phyloP scores from a whole-genome alignment of 2,113 vertebrate species.

The Fukomys damarensis region DNA sequence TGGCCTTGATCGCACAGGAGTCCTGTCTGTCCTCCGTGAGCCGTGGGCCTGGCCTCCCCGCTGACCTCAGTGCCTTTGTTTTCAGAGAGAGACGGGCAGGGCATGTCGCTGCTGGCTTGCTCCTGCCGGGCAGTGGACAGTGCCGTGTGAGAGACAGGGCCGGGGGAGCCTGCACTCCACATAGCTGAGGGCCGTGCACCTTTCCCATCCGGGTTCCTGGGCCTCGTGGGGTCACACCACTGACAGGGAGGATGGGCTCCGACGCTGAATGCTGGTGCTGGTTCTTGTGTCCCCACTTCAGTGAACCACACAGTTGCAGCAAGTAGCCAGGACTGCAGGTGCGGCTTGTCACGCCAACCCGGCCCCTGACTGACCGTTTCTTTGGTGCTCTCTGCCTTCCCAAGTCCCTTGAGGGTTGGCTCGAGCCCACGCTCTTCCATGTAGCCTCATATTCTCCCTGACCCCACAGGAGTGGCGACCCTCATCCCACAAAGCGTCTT shows the following conservation, averaged over 20 bases:
- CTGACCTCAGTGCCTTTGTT: conserved; percentile 87
- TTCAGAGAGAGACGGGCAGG: conserved; percentile 40
- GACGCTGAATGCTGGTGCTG: not conserved
- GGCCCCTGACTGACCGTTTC: not conserved
- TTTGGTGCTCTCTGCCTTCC: not conserved
- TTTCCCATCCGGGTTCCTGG: not conserved
- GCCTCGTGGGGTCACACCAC: not conserved
- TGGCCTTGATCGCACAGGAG: not conserved
- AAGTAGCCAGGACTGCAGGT: not conserved
- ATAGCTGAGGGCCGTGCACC: not conserved
- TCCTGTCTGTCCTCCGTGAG: too few species aligned
- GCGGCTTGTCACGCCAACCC: not conserved
- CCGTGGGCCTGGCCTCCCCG: not conserved
- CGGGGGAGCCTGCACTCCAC: not conserved
- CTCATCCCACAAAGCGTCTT: not conserved
- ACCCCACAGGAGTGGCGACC: conserved; percentile 35
- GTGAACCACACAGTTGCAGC: not conserved
- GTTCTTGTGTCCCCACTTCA: not conserved
- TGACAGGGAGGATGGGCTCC: not conserved
- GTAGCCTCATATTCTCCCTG: not conserved
- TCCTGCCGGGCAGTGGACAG: not conserved
- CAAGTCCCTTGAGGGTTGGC: not conserved
- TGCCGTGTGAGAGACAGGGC: not conserved
- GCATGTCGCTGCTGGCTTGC: not conserved
- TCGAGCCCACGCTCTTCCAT: not conserved